phyloP scores from a whole-genome alignment of 2,113 vertebrate species.

The Grus americana region DNA sequence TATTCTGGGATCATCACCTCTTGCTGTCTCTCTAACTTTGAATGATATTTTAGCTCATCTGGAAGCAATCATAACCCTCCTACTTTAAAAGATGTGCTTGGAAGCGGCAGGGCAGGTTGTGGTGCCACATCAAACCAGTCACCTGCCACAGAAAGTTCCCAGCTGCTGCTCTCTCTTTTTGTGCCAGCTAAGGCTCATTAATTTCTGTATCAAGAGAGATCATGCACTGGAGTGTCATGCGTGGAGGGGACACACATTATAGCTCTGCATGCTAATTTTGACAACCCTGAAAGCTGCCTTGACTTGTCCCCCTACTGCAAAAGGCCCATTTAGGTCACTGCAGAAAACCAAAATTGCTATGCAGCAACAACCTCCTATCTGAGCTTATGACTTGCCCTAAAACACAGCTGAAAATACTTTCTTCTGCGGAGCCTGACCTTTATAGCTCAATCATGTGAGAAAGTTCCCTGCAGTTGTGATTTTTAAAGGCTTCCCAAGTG shows the following conservation, averaged over 20 bases:
- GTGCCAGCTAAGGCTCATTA: background rate
- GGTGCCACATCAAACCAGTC: background rate
- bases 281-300: background rate
- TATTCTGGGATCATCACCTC: background rate
- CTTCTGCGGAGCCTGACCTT: background rate
- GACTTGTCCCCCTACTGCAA: background rate
- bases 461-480: background rate
- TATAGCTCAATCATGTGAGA: background rate
- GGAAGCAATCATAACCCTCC: background rate
- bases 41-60: background rate
- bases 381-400: background rate
- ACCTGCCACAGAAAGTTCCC: background rate
- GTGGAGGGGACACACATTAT: accelerated
- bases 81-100: background rate
- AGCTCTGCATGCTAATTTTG: accelerated
- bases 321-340: background rate
- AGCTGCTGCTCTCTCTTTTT: background rate
- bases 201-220: background rate
- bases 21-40: background rate
- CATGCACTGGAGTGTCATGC: accelerated
- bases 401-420: background rate
- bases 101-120: background rate
- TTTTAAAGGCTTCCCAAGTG: background rate
- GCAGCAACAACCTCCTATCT: background rate
- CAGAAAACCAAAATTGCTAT: background rate